phyloP scores from a whole-genome alignment of 1,140 invertebrate genomes.

The Hyles euphorbiae region DNA sequence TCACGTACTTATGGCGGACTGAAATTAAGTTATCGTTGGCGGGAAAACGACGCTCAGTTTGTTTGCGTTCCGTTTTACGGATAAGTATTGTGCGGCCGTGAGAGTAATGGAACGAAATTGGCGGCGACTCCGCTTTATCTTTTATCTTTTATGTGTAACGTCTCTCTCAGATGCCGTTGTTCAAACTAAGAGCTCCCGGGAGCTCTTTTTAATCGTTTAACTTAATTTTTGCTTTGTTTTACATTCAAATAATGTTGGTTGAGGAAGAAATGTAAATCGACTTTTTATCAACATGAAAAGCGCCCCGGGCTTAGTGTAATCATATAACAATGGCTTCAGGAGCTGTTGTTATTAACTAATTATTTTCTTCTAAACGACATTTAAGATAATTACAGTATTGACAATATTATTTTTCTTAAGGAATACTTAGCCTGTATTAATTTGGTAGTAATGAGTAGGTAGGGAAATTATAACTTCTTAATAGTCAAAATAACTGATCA shows the following conservation, averaged over 20 bases:
- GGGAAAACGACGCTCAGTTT: conserved; percentile 69
- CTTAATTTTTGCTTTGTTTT: conserved; percentile 60
- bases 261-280: conserved; percentile 21
- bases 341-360: background rate
- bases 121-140: conserved; percentile 65
- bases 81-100: conserved; percentile 58
- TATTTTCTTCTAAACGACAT: background rate
- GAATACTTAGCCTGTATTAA: no score
- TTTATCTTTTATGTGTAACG: conserved; percentile 48
- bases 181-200: conserved; percentile 46
- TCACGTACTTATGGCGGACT: conserved; percentile 75
- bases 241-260: conserved; percentile 35
- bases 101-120: conserved; percentile 72
- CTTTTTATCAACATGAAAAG: conserved; percentile 14
- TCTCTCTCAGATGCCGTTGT: conserved; percentile 61
- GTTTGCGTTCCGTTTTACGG: conserved; percentile 72
- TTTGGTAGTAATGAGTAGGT: no score
- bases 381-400: no score
- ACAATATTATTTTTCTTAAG: no score
- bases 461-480: no score
- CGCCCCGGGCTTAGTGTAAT: no score
- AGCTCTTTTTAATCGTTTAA: conserved; percentile 65
- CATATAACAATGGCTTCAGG: no score
- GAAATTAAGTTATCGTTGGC: conserved; percentile 74
- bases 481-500: no score